Evolutionary conservation across 2,888 invertebrate genomes (phyloP).

Genomic region (Acrobasis repandana): DNA sequence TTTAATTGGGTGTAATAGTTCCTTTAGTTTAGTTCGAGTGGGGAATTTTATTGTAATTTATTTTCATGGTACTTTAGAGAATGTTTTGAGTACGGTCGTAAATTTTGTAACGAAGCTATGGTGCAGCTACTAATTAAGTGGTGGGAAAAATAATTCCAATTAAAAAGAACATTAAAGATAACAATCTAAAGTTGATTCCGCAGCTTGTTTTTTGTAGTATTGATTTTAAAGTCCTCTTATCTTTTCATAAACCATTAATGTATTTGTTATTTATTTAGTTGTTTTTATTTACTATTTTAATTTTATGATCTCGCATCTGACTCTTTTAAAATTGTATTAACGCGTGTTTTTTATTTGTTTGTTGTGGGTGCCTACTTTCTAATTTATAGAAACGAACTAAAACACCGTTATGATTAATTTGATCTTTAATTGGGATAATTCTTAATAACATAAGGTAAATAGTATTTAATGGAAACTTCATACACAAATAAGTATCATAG

Average conservation of each 20-base stretch:
- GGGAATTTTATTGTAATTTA: neutral
- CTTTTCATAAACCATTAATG: neutral
- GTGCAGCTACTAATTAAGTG: conserved; percentile 6
- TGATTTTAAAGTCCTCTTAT: neutral
- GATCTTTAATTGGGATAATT: too few relatives aligned
- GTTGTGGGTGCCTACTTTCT: too few relatives aligned
- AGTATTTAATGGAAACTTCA: too few relatives aligned
- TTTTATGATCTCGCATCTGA: too few relatives aligned
- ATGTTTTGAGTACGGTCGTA: neutral
- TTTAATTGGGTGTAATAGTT: conserved; percentile 2
- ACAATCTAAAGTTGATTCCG: conserved; percentile 1
- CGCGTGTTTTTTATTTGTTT: too few relatives aligned
- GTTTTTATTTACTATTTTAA: too few relatives aligned
- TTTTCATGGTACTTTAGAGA: neutral
- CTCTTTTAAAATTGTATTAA: too few relatives aligned
- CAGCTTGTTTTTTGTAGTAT: conserved; percentile 3
- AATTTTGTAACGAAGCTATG: conserved; percentile 1
- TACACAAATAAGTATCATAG: too few relatives aligned
- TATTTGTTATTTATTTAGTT: neutral
- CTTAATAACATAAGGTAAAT: too few relatives aligned
- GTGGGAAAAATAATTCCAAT: conserved; percentile 14
- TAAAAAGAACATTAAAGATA: conserved; percentile 17
- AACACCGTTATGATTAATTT: too few relatives aligned
- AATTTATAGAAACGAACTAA: too few relatives aligned
- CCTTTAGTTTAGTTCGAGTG: too few relatives aligned